Evolutionary conservation across 2,888 invertebrate species (phyloP).

Genomic region (Julus scanicus): DNA sequence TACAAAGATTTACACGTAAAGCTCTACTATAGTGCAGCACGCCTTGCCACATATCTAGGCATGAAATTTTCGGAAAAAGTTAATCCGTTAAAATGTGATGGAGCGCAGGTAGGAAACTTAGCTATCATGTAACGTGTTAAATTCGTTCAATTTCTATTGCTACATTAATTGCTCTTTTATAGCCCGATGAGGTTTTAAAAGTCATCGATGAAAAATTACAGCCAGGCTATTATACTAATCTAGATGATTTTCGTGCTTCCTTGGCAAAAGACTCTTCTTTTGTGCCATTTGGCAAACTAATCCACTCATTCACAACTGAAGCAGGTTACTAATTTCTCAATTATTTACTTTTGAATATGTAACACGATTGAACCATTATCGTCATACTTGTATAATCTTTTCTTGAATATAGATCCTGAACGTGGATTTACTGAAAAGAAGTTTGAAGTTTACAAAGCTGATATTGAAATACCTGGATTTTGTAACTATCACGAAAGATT

Average conservation of each 20-base stretch:
- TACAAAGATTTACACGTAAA: conserved; percentile 84
- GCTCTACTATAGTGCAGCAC: conserved; percentile 83
- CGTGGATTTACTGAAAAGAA: conserved; percentile 27
- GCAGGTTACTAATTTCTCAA: not conserved
- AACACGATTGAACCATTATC: not conserved
- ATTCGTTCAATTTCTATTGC: not conserved
- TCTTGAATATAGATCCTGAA: not conserved
- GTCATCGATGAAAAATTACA: conserved; percentile 77
- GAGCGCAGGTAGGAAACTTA: conserved; percentile 65
- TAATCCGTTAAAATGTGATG: conserved; percentile 67
- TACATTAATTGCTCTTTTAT: conserved; percentile 63
- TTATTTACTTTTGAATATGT: too few species aligned
- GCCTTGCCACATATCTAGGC: conserved; percentile 82
- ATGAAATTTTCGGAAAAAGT: conserved; percentile 79
- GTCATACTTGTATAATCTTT: not conserved
- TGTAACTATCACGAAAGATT: conserved; percentile 82
- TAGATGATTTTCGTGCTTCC: conserved; percentile 77
- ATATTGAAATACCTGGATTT: conserved; percentile 77
- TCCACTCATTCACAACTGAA: conserved; percentile 71
- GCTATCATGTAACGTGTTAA: not conserved
- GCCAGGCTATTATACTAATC: conserved; percentile 76
- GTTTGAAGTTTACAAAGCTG: conserved; percentile 85
- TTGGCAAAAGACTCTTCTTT: conserved; percentile 78
- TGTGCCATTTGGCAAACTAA: conserved; percentile 78
- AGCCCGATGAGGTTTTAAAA: conserved; percentile 80